Evolutionary conservation across 2,888 invertebrate genomes (phyloP).

Genomic region (Athrips mouffetella): DNA sequence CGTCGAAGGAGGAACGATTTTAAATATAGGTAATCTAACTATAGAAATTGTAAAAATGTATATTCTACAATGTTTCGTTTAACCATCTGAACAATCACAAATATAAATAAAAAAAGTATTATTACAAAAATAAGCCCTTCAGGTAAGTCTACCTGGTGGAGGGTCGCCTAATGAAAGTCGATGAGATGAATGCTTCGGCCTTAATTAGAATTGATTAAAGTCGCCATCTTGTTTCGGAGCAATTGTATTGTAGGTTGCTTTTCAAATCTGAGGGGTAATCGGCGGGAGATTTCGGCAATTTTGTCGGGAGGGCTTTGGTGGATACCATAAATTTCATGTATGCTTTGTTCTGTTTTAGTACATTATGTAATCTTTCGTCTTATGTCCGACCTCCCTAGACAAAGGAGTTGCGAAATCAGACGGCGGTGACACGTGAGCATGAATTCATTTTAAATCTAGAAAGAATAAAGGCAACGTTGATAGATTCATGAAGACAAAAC

Average conservation of each 20-base stretch:
- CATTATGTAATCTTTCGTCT: background rate
- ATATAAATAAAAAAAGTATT: background rate
- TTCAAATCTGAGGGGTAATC: constrained; percentile 26
- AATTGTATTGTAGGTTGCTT: constrained; percentile 23
- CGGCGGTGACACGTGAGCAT: no score
- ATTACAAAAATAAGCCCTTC: constrained; percentile 38
- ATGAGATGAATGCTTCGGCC: constrained; percentile 58
- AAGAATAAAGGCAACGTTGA: background rate
- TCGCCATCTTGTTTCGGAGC: constrained; percentile 34
- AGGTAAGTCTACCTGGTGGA: constrained; percentile 43
- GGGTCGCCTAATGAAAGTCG: constrained; percentile 57
- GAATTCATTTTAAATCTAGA: background rate
- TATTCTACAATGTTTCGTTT: no score
- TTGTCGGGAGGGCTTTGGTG: constrained; percentile 3
- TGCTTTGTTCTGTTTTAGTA: background rate
- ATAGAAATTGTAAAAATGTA: no score
- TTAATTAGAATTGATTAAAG: constrained; percentile 59
- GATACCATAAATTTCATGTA: background rate
- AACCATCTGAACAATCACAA: background rate
- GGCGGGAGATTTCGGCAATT: constrained; percentile 23
- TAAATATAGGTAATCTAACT: no score
- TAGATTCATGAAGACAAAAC: constrained; percentile 2
- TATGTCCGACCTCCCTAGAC: background rate
- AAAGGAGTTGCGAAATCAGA: no score
- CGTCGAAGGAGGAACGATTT: no score